Evolutionary conservation across 2,888 invertebrate species (phyloP).

Genomic region (Eugnorisma glareosa): DNA sequence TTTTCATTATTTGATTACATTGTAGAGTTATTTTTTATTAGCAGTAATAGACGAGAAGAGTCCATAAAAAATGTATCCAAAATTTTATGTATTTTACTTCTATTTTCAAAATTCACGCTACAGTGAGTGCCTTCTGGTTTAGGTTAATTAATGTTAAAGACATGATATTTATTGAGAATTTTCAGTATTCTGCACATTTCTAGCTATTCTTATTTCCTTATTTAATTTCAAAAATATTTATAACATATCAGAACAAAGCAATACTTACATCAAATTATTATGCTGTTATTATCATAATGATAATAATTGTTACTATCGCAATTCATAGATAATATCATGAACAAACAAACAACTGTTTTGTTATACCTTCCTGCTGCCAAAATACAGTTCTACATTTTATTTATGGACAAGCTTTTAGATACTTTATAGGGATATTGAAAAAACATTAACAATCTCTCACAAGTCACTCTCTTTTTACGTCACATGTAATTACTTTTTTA

Average conservation of each 20-base stretch:
- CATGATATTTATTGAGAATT: conserved; percentile 51
- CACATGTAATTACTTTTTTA: too few relatives aligned
- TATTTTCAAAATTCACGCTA: conserved; percentile 29
- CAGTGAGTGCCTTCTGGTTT: conserved; percentile 60
- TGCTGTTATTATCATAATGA: background rate
- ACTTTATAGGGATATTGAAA: background rate
- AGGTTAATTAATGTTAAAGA: conserved; percentile 54
- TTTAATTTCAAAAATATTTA: conserved; percentile 23
- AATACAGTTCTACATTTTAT: background rate
- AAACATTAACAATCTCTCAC: too few relatives aligned
- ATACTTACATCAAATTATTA: conserved; percentile 14
- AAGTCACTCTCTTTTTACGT: too few relatives aligned
- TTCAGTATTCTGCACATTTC: conserved; percentile 55
- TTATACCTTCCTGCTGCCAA: background rate
- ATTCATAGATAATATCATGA: background rate
- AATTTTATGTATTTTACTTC: background rate
- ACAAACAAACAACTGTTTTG: background rate
- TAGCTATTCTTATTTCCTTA: background rate
- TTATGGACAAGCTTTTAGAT: background rate
- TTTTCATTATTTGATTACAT: conserved; percentile 4
- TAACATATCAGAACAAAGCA: conserved; percentile 50
- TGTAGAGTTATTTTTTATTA: background rate
- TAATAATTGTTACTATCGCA: background rate
- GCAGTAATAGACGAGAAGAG: background rate
- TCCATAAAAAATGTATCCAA: background rate